Conservation (phyloP, 2,888 invertebrate species). For the Nyleta sp. region DNA sequence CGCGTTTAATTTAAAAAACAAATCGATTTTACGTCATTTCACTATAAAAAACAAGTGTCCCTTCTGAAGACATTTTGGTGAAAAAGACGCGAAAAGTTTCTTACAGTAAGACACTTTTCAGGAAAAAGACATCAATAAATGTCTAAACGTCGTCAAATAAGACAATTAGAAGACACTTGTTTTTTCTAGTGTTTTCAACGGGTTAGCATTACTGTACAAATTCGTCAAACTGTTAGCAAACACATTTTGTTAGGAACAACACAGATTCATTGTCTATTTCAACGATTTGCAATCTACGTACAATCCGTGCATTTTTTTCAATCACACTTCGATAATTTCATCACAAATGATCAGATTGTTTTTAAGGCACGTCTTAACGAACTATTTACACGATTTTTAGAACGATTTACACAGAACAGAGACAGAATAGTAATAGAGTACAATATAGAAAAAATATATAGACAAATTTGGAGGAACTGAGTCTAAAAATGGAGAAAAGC, state of each 20-base stretch:
- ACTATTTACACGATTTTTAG: conserved; percentile 37
- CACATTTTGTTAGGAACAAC: conserved; percentile 13
- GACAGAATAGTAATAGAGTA: conserved; percentile 8
- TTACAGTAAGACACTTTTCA: no score
- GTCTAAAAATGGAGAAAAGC: background rate
- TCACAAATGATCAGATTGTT: conserved; percentile 35
- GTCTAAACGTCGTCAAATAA: no score
- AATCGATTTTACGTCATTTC: background rate
- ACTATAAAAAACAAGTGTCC: no score
- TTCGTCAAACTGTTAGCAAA: conserved; percentile 35
- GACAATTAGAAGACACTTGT: no score
- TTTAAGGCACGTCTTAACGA: conserved; percentile 48
- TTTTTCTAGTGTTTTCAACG: no score
- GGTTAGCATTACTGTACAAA: conserved; percentile 25
- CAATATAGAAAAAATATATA: background rate
- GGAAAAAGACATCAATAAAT: no score
- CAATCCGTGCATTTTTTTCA: conserved; percentile 33
- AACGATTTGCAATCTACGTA: conserved; percentile 27
- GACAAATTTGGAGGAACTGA: background rate
- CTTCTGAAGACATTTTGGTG: no score
- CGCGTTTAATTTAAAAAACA: conserved; percentile 13
- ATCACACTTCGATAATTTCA: conserved; percentile 16
- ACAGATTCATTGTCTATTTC: conserved; percentile 31
- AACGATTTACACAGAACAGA: conserved; percentile 14
- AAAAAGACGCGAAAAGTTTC: no score